phyloP scores from a whole-genome alignment of 2,113 vertebrate genomes.

The Tretioscincus oriximinensis region DNA sequence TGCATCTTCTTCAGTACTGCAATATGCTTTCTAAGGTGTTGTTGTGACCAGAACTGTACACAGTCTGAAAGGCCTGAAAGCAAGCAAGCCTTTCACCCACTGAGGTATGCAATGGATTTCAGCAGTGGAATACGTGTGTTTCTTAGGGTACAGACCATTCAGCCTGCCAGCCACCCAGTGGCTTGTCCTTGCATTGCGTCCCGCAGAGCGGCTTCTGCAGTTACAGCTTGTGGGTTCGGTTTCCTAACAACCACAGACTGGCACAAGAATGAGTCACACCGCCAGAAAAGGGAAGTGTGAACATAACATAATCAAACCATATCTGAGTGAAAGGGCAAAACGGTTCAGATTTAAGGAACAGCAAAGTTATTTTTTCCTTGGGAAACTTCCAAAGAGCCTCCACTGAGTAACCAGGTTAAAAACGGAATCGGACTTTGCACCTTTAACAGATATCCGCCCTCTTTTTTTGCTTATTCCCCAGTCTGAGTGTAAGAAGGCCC shows the following conservation, averaged over 20 bases:
- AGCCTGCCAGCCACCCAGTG: constrained; percentile 15
- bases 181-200: not conserved
- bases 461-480: no score
- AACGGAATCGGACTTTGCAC: no score
- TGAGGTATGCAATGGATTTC: not conserved
- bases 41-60: not conserved
- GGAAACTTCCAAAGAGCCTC: no score
- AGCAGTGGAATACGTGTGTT: not conserved
- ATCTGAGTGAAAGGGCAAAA: not conserved
- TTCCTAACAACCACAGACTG: fast-evolving
- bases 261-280: not conserved
- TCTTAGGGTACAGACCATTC: no score
- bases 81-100: not conserved
- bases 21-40: not conserved
- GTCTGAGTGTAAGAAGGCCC: no score
- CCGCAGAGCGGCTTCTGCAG: not conserved
- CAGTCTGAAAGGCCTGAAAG: not conserved
- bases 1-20: no score
- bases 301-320: not conserved
- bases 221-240: fast-evolving
- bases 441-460: no score
- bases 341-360: not conserved
- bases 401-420: no score
- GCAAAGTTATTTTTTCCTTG: no score
- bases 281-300: not conserved